Conservation (phyloP, 2,888 invertebrate genomes). For the Phragmatobia fuliginosa region DNA sequence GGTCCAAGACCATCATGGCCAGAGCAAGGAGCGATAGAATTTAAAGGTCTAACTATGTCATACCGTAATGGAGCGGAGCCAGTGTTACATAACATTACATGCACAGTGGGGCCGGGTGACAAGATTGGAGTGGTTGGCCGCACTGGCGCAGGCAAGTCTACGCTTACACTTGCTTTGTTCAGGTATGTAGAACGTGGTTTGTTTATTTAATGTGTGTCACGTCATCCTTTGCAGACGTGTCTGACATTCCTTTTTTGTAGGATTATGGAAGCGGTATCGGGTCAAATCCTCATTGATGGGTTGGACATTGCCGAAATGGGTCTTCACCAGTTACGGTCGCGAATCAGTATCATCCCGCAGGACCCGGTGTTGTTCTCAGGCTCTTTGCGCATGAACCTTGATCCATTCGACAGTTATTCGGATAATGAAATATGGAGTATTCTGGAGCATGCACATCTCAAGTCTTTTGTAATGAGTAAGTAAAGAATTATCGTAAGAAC, state of each 20-base stretch:
- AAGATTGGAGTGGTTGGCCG: conserved; percentile 97
- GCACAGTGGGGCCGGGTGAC: conserved; percentile 92
- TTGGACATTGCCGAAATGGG: conserved; percentile 93
- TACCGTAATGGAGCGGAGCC: conserved; percentile 96
- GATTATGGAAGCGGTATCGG: conserved; percentile 92
- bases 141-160: conserved; percentile 97
- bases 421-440: conserved; percentile 96
- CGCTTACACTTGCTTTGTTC: conserved; percentile 94
- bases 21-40: conserved; percentile 91
- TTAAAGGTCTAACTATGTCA: conserved; percentile 93
- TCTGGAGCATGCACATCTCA: conserved; percentile 95
- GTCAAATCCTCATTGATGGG: conserved; percentile 94
- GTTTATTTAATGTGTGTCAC: neutral
- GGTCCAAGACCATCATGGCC: conserved; percentile 93
- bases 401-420: conserved; percentile 92
- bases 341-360: conserved; percentile 95
- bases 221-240: neutral
- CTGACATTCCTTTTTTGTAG: neutral
- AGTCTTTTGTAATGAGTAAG: conserved; percentile 91
- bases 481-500: neutral
- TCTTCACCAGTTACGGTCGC: conserved; percentile 93
- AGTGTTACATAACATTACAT: conserved; percentile 93
- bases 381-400: conserved; percentile 95
- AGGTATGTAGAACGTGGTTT: conserved; percentile 40
- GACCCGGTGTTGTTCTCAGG: conserved; percentile 98